A percentile compares a stretch with the other conserved stretches of the same genome.
phyloP scores from a whole-genome alignment of 2,797 vertebrate genomes.

The Alcedo quadribrachys region DNA sequence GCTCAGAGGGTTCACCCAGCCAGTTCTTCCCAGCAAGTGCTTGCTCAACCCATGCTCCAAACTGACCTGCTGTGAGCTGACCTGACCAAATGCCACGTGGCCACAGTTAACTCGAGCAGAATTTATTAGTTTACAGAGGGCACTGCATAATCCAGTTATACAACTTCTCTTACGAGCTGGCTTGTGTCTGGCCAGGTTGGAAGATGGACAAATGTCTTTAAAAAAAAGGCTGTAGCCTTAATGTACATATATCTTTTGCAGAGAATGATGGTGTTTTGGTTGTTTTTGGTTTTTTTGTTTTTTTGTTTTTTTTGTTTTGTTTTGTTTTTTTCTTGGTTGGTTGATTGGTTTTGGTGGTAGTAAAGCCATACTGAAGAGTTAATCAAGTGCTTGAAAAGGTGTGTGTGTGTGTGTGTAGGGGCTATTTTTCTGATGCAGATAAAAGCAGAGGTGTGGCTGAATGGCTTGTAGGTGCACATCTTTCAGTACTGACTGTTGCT shows the following conservation, averaged over 20 bases:
- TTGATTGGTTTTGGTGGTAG: background rate
- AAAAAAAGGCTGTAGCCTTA: background rate
- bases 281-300: too few species aligned
- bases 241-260: background rate
- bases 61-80: conserved; percentile 19
- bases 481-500: background rate
- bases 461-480: background rate
- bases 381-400: background rate
- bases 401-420: too few species aligned
- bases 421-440: background rate
- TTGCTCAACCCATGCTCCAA: background rate
- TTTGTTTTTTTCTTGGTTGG: background rate
- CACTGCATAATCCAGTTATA: background rate
- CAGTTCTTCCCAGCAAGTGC: background rate
- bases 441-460: background rate
- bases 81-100: background rate
- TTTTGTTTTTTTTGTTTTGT: too few species aligned
- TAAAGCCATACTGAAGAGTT: background rate
- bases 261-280: background rate
- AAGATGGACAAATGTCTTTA: background rate
- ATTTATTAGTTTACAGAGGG: background rate
- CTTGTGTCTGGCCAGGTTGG: background rate
- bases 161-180: background rate
- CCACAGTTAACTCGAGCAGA: background rate
- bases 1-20: background rate